Base-by-base conservation (phyloP, 1,140 invertebrate species). In the Magallana angulata region DNA sequence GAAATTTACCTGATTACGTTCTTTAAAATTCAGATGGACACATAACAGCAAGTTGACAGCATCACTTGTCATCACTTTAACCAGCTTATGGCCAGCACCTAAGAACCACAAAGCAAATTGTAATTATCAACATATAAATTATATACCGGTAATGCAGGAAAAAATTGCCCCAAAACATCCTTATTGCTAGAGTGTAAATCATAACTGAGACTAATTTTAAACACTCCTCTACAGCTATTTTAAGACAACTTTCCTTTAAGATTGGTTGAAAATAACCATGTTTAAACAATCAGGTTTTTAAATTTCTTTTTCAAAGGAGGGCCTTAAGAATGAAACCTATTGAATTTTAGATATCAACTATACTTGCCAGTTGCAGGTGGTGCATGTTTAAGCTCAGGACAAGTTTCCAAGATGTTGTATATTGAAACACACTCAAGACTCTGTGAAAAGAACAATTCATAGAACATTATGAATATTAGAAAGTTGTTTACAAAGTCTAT, bases 341-440 rank as follows among this genome's bases (percentile, higher is more conserved):
- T 59, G 1, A 7, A 59, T 1, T 24, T 8, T 14, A 14, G 14
- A n/a, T 83, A 56, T 56, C 14, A 57, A n/a, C 18, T 11, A 12
- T 59, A 85, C 76, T 48, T 89, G 83, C 84, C 84, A 83, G 88
- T 30, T 12, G 48, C 82, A 24, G 87, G 90, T 56, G 87, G 84
- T 30, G 58, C 48, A 30, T 89, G 68, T 56, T 82, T 30, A 6
- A 56, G 64, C 57, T 92, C 91, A 85, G 94, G 48, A 88, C 93
- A 57, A 91, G 85, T 89, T 71, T 95, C 93, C 24, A 96, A 82
- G 36, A 96, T 91, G 92, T 96, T 96, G 48, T 94, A 94, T 0
- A 95, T 95, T 1, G 96, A 93, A 9, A 97, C 91, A 90, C 96
- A 97, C 76, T 97, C 96, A n/a, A 95, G 94, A 89, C 95, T 96